phyloP scores from a whole-genome alignment of 1,140 invertebrate genomes.

The Tenebrio molitor region DNA sequence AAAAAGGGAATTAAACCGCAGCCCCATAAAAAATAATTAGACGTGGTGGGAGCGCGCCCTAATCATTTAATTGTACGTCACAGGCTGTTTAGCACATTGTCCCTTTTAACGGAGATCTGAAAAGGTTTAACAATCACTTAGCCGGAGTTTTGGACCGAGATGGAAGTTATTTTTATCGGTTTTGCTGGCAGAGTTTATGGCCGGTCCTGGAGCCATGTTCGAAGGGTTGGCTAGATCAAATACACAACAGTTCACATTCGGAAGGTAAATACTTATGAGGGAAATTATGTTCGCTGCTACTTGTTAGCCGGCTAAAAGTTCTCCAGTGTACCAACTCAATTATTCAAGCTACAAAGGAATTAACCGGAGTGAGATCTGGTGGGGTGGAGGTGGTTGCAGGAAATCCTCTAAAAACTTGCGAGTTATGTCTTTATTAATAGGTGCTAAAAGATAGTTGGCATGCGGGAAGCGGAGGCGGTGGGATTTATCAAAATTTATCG shows the following conservation, averaged over 20 bases:
- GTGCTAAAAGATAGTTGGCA: no score
- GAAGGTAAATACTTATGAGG: neutral
- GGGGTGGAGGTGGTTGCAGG: neutral
- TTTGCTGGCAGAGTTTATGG: neutral
- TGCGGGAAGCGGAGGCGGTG: no score
- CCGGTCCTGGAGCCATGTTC: neutral
- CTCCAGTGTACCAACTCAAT: neutral
- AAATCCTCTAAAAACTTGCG: neutral
- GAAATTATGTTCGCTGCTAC: neutral
- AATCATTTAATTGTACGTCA: slow-evolving; percentile 34
- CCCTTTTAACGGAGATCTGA: slow-evolving; percentile 16
- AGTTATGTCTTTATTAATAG: neutral
- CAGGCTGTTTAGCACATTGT: slow-evolving; percentile 22
- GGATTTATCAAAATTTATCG: no score
- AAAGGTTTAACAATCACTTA: slow-evolving; percentile 26
- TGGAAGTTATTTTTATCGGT: neutral
- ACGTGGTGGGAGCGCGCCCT: neutral
- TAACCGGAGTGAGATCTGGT: neutral
- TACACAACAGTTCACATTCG: neutral
- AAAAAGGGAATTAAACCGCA: slow-evolving; percentile 1
- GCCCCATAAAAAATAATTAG: slow-evolving; percentile 8
- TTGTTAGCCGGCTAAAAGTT: neutral
- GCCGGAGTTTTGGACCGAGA: neutral
- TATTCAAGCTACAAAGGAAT: neutral
- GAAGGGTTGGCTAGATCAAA: neutral